These are phyloP conservation scores for Athrips mouffetella DNA, from an alignment of 2,888 invertebrate genomes.

Conservation along the genomic window DNA sequence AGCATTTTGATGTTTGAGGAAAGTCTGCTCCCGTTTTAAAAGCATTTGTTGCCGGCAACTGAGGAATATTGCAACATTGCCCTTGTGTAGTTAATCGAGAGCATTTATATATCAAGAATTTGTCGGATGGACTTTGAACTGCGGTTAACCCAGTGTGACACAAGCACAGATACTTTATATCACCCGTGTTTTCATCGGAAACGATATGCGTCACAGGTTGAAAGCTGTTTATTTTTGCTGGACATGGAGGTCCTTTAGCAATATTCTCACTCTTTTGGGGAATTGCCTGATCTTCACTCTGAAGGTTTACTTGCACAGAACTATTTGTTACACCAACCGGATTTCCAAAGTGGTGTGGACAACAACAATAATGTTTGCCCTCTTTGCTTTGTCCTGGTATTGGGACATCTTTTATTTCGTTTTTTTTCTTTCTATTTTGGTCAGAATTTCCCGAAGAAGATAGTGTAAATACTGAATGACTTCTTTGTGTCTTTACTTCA, in stretches of 20 bases:
- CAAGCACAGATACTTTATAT: conserved; percentile 56
- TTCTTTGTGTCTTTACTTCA: conserved; percentile 47
- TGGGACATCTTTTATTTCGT: conserved; percentile 37
- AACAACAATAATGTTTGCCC: conserved; percentile 46
- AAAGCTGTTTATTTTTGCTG: neutral
- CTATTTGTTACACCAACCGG: conserved; percentile 50
- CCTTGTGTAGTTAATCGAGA: conserved; percentile 41
- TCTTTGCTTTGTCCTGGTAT: conserved; percentile 42
- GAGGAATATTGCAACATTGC: conserved; percentile 27
- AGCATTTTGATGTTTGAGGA: conserved; percentile 46
- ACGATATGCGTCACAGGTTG: conserved; percentile 9
- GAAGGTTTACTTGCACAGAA: conserved; percentile 56
- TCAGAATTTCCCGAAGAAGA: conserved; percentile 56
- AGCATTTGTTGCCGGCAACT: conserved; percentile 18
- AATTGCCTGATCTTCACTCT: conserved; percentile 24
- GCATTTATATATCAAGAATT: conserved; percentile 56
- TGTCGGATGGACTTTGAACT: conserved; percentile 39
- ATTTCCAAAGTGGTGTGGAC: conserved; percentile 39
- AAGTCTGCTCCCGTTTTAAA: conserved; percentile 20
- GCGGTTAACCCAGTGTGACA: conserved; percentile 39
- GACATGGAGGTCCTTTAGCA: neutral
- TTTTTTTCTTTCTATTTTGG: conserved; percentile 46
- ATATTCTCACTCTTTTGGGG: neutral
- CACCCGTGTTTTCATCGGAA: conserved; percentile 24
- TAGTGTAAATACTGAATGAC: conserved; percentile 68